Conservation (phyloP, 2,888 invertebrate genomes). For the Netelia fuscicornis region DNA sequence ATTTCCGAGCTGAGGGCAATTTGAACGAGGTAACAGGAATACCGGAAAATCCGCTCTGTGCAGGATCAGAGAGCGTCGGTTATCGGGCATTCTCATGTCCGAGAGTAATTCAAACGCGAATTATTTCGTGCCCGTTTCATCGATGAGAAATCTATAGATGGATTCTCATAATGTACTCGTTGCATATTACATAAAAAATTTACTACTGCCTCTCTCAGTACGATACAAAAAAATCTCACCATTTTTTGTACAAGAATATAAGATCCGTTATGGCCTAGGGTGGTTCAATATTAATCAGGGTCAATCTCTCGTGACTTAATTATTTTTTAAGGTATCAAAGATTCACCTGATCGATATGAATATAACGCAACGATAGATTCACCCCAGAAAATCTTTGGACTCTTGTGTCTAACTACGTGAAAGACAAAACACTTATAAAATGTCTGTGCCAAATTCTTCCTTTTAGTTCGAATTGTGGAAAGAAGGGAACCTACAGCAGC, state of each 20-base stretch:
- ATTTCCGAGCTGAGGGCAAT: conserved; percentile 3
- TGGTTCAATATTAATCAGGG: too few relatives aligned
- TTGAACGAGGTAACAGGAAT: conserved; percentile 18
- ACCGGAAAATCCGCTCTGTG: conserved; percentile 38
- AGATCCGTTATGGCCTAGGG: too few relatives aligned
- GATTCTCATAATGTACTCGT: not conserved
- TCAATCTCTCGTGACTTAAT: too few relatives aligned
- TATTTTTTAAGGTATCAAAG: too few relatives aligned
- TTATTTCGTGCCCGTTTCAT: conserved; percentile 42
- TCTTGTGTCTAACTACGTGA: conserved; percentile 4
- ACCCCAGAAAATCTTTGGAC: not conserved
- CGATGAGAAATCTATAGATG: not conserved
- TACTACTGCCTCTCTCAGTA: too few relatives aligned
- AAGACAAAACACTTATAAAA: conserved; percentile 45
- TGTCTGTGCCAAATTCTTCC: not conserved
- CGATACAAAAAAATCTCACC: too few relatives aligned
- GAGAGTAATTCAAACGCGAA: conserved; percentile 29
- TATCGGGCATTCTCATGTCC: conserved; percentile 52
- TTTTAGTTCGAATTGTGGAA: conserved; percentile 17
- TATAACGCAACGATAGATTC: conserved; percentile 1
- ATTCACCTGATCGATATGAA: too few relatives aligned
- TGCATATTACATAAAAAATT: too few relatives aligned
- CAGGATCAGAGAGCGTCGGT: conserved; percentile 15
- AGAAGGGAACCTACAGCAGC: conserved; percentile 17
- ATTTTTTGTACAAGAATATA: too few relatives aligned